phyloP scores from a whole-genome alignment of 2,113 vertebrate species.

The Condylura cristata region DNA sequence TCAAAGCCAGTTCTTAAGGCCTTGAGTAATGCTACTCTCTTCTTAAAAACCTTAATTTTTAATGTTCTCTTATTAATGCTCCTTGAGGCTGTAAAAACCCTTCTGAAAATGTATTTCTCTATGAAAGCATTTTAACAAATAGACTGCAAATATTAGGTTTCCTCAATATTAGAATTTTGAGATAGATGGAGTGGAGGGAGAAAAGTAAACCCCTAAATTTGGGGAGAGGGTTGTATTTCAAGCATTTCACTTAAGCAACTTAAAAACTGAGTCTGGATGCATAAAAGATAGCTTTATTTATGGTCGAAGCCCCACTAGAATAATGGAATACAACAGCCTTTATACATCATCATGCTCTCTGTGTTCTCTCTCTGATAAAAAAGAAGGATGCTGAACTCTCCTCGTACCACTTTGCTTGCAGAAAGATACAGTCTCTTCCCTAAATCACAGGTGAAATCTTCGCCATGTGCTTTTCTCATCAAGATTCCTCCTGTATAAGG shows the following conservation, averaged over 20 bases:
- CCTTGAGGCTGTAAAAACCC: constrained; percentile 21
- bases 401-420: not conserved
- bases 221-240: constrained; percentile 5
- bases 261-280: not conserved
- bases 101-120: constrained; percentile 35
- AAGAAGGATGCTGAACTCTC: not conserved
- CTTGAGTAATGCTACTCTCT: not conserved
- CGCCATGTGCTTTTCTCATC: not conserved
- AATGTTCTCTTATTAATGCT: constrained; percentile 5
- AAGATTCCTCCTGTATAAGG: not conserved
- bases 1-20: not conserved
- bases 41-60: constrained; percentile 29
- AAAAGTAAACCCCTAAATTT: not conserved
- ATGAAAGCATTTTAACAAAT: constrained; percentile 16
- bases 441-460: not conserved
- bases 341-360: not conserved
- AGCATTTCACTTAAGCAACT: not conserved
- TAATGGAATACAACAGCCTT: not conserved
- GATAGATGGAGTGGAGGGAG: not conserved
- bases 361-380: not conserved
- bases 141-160: not conserved
- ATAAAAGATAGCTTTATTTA: not conserved
- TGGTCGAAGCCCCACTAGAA: not conserved
- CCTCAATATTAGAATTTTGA: not conserved
- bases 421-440: not conserved